Percentiles rank a stretch among this genome's conserved stretches.
phyloP scores from a whole-genome alignment of 2,113 vertebrate genomes.

The Platysternon megacephalum region DNA sequence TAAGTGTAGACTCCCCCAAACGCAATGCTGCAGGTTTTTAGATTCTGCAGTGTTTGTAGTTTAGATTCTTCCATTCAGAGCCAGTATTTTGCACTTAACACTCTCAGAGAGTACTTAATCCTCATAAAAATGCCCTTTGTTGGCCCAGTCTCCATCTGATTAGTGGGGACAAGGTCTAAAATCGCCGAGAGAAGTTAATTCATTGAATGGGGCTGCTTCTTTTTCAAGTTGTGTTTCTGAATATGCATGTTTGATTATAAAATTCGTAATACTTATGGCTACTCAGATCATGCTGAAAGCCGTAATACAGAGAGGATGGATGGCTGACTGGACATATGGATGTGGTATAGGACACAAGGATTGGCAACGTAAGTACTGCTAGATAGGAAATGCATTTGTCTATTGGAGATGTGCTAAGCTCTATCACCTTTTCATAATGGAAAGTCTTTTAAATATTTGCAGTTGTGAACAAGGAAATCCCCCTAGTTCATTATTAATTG shows the following conservation, averaged over 20 bases:
- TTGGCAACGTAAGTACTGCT: neutral
- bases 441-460: neutral
- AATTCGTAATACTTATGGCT: neutral
- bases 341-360: neutral
- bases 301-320: neutral
- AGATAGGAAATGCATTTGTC: neutral
- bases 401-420: neutral
- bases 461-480: neutral
- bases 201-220: fast-evolving
- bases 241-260: neutral
- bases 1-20: neutral
- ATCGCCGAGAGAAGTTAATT: neutral
- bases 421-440: neutral
- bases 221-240: neutral
- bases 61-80: neutral
- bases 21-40: neutral
- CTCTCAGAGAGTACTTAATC: neutral
- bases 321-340: neutral
- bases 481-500: neutral
- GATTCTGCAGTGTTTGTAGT: neutral
- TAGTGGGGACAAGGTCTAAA: neutral
- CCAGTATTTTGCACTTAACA: conserved; percentile 23
- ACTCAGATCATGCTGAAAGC: neutral
- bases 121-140: neutral
- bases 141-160: neutral